Evolutionary conservation across 2,797 vertebrate genomes (phyloP), one percentile per base, ranked within the genome.

Genomic region (Sebastes iracundus): DNA sequence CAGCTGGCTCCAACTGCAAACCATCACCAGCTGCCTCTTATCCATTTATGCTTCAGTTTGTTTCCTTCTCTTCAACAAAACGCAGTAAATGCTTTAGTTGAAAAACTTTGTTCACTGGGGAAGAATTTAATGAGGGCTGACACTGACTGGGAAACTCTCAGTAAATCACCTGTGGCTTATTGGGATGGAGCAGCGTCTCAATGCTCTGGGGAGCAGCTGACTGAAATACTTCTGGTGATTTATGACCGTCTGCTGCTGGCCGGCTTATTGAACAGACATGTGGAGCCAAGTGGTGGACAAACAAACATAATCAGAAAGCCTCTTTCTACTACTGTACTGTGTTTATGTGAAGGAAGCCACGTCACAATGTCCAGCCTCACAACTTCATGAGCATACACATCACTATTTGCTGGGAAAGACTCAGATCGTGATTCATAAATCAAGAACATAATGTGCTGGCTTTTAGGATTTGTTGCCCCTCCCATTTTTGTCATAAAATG

Each of bases 111-210:
- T 64, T 75, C 60, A 18, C 56, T 64, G 66, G 14, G 71, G 52
- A 53, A 61, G 25, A 46, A 22, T 56, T 56, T 77, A 72, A 90
- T 58, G 8, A 79, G 71, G 56, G 25, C 46, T 35, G 33, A 35
- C 79, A 33, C 35, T 10, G 38, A 79, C 60, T 59, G 72, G 61
- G 61, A 55, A 77, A 65, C 75, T 75, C 23, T 78, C 46, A 52
- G 64, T 66, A 69, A 88, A 79, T 77, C 72, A 88, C 80, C 81
- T 78, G 74, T 61, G 75, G 75, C 72, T 74, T 27, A 23, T 30
- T 60, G 66, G 16, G 64, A 66, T 59, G n/a, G 25, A 33, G 63
- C 3, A 10, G 32, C 22, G 4, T 67, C 72, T 89, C 80, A 55
- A 42, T 30, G 25, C 63, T 84, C 33, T 72, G 46, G 53, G 53